Evolutionary conservation across 2,797 vertebrate genomes (phyloP), one percentile per base, ranked within the genome.

Genomic region (Cetoscarus ocellatus): DNA sequence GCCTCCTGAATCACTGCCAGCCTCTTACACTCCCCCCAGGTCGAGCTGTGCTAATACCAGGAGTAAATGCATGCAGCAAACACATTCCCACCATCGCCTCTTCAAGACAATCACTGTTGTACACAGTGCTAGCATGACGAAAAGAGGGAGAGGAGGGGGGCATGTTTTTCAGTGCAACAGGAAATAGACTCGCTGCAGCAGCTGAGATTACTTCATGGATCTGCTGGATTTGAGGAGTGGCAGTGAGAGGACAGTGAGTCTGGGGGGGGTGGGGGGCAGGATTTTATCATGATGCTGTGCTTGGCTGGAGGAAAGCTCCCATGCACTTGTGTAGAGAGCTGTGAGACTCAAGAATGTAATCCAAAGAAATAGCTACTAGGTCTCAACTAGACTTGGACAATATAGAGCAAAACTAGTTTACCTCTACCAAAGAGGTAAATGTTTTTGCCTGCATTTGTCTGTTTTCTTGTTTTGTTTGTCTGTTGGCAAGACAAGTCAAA

Each of bases 1-100:
- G 84, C 86, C 86, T 91, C 83, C 86, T 90, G 88, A 91, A 92
- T 91, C 88, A 83, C 82, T 85, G 86, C 87, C 90, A 88, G 87
- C 73, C 77, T 75, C 79, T 89, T 81, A 77, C 72, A 73, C 82
- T 79, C 74, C 63, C 64, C 82, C 79, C 70, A 83, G 85, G 88
- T 92, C 67, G 71, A 85, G 79, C 65, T 64, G 61, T 63, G 73
- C 83, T 87, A 89, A 93, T 86, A 86, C 82, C 61, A 63, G 58
- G 64, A 83, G 83, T 72, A 74, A 86, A 90, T 82, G 87, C 86
- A 84, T 76, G 85, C 83, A 82, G 81, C 59, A 86, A 83, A 87
- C 85, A 84, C 67, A 73, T 85, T 88, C 80, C 56, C 80, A 79
- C 77, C 75, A 51, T 65, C 62, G 71, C 73, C 69, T 88, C 69